Evolutionary conservation across 2,888 invertebrate species (phyloP).

Genomic region (Rhamphomyia laevipes): DNA sequence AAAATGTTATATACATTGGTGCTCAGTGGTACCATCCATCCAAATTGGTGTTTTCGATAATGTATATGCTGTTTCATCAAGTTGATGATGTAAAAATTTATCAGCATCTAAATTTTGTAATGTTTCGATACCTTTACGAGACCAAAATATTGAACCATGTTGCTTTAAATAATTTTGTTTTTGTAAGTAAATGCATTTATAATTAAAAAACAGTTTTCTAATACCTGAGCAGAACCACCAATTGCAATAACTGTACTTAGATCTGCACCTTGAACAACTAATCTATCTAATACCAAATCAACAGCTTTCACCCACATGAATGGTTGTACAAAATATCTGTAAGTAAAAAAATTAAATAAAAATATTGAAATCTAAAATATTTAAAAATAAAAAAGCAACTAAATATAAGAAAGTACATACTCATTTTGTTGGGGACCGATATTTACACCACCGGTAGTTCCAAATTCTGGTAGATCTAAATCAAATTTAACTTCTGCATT

Average conservation of each 20-base stretch:
- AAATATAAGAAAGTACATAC: constrained; percentile 22
- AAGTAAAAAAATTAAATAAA: constrained; percentile 15
- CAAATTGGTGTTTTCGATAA: constrained; percentile 78
- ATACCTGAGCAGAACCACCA: constrained; percentile 80
- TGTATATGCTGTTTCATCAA: constrained; percentile 65
- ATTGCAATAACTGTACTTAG: constrained; percentile 72
- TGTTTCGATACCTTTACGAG: constrained; percentile 53
- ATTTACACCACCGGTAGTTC: constrained; percentile 47
- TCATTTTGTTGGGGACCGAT: constrained; percentile 37
- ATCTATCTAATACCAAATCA: constrained; percentile 77
- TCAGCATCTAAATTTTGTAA: constrained; percentile 56
- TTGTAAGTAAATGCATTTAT: background rate
- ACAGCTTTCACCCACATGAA: constrained; percentile 93
- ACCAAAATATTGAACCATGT: constrained; percentile 97
- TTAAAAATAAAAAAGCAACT: background rate
- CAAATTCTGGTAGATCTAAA: constrained; percentile 83
- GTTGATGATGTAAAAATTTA: constrained; percentile 71
- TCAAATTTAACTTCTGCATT: constrained; percentile 83
- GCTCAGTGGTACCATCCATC: constrained; percentile 68
- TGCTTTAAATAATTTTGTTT: constrained; percentile 51
- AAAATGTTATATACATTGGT: constrained; percentile 25
- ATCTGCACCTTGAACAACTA: constrained; percentile 70
- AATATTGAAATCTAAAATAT: background rate
- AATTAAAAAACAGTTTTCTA: background rate
- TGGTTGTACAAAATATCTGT: constrained; percentile 67